Evolutionary conservation across 2,797 vertebrate species (phyloP).

Genomic region (Mycteria americana): DNA sequence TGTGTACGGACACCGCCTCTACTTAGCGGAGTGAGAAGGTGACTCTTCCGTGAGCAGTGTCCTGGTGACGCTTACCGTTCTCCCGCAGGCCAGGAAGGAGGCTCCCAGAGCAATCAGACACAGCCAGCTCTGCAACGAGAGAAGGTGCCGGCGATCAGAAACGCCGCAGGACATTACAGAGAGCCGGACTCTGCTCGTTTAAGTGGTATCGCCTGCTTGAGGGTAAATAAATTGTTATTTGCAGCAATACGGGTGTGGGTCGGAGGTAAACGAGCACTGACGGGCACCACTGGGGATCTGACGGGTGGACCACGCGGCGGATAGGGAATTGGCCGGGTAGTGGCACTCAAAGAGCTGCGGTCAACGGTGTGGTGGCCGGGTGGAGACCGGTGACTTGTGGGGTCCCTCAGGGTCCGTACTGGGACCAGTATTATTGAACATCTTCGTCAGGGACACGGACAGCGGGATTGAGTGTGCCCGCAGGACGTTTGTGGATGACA

Average conservation of each 20-base stretch:
- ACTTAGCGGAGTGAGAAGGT: slow-evolving; percentile 71
- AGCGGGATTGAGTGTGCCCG: rapidly evolving
- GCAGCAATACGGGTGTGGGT: background rate
- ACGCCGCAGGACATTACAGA: rapidly evolving
- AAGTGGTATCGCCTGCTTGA: rapidly evolving
- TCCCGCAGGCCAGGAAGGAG: slow-evolving; percentile 84
- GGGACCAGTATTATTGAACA: background rate
- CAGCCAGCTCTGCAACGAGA: slow-evolving; percentile 81
- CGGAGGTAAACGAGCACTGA: background rate
- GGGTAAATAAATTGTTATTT: no score
- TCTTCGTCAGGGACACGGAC: background rate
- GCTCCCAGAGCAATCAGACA: slow-evolving; percentile 88
- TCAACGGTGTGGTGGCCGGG: background rate
- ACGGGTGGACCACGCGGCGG: no score
- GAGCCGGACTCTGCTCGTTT: background rate
- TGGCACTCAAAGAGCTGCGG: background rate
- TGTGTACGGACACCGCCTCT: background rate
- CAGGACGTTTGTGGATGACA: background rate
- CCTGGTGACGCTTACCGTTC: slow-evolving; percentile 85
- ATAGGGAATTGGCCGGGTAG: background rate
- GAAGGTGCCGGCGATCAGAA: background rate
- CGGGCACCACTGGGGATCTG: background rate
- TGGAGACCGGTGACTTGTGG: rapidly evolving
- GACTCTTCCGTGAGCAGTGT: slow-evolving; percentile 78
- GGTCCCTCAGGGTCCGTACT: background rate